Base-by-base conservation (phyloP, 35 echinoderm and acorn worm genomes). In the Amphiura filiformis region DNA sequence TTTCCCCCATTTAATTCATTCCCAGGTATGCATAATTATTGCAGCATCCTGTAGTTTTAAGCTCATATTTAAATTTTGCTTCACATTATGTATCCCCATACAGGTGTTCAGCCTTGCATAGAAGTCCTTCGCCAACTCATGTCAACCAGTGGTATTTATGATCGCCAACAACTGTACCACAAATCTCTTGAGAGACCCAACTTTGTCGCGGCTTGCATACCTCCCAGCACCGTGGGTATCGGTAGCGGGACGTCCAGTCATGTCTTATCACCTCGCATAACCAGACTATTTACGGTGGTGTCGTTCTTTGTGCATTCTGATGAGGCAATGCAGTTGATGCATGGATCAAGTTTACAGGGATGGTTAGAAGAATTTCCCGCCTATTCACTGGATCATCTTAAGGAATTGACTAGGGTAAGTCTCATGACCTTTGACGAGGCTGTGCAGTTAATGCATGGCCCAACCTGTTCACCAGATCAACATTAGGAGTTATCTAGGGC, bases 281-380 rank as follows among this genome's bases (percentile, higher is more conserved):
- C 88, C 49, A 38, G 91, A 38, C 91, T 93, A 5, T 91, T 93
- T 33, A 84, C 76, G 2, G 79, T 91, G 5, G 42, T 97, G 89
- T 87, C 81, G 13, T 88, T 93, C 23, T 91, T 84, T 76, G 33
- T 91, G 0, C 85, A 81, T 22, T 90, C 84, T 1, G 22, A 35
- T 39, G 95, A 93, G 36, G 81, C 91, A 15, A 79, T 91, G 15
- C 41, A 87, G 12, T 35, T 61, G 13, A 28, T 97, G 76, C 88
- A 97, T 39, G 35, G 89, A 1, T 30, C 80, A 31, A 93, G 86
- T 17, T 76, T 97, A 31, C 92, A 90, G 34, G 85, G 86, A 17
- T 97, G 95, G 95, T 57, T 97, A 39, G 95, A 97, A 77, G 95
- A 97, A 37, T 97, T 97, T 65, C 95, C 95, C 3, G 91, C 95